A percentile compares a stretch with the other conserved stretches of the same genome.
phyloP scores from a whole-genome alignment of 1,140 invertebrate genomes.

The Caligus rogercresseyi region DNA sequence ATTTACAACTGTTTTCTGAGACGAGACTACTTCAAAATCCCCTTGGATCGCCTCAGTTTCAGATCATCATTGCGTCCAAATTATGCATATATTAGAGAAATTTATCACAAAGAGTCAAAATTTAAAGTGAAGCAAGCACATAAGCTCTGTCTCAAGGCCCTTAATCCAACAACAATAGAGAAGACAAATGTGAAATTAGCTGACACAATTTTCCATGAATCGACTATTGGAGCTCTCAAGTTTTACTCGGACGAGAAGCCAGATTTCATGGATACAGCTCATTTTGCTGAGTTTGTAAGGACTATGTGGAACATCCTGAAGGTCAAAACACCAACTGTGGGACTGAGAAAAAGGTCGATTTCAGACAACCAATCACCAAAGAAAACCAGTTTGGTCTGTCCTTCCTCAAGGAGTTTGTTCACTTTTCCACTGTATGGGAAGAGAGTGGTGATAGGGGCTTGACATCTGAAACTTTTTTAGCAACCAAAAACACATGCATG shows the following conservation, averaged over 20 bases:
- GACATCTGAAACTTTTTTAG: background rate
- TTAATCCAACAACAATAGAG: background rate
- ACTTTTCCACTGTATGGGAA: background rate
- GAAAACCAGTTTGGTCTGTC: background rate
- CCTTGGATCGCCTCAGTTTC: background rate
- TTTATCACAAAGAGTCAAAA: background rate
- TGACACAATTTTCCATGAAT: background rate
- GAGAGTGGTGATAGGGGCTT: background rate
- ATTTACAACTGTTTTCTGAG: constrained; percentile 1
- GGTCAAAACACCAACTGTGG: background rate
- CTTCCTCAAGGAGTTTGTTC: background rate
- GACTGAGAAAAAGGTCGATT: background rate
- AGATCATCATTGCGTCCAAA: background rate
- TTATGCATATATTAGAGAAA: background rate
- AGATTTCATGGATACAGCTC: background rate
- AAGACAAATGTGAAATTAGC: constrained; percentile 1
- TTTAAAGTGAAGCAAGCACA: background rate
- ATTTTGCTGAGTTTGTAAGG: too few relatives aligned
- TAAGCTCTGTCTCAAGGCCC: background rate
- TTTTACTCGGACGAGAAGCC: background rate
- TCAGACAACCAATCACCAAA: background rate
- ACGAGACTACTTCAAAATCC: background rate
- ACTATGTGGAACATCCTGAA: too few relatives aligned
- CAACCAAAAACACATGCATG: background rate
- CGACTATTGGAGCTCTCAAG: too few relatives aligned